phyloP scores from a whole-genome alignment of 2,113 vertebrate species.

The Toxotes jaculatrix region DNA sequence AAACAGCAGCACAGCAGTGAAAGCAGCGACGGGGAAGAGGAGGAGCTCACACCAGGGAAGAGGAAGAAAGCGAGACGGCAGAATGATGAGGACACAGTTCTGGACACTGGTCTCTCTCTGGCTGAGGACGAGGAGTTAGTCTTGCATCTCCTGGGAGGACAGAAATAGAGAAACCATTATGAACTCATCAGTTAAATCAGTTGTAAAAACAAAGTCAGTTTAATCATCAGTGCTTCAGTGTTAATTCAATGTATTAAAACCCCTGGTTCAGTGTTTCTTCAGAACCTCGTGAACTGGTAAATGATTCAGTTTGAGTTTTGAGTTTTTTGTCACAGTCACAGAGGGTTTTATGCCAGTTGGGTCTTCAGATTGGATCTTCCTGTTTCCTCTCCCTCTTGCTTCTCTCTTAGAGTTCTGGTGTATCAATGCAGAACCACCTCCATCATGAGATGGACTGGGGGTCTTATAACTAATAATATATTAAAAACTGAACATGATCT shows the following conservation, averaged over 20 bases:
- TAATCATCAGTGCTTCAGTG: too few species aligned
- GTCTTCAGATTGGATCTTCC: background rate
- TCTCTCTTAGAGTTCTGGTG: background rate
- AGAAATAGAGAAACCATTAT: conserved; percentile 34
- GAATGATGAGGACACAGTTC: conserved; percentile 3
- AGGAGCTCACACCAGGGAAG: conserved; percentile 1
- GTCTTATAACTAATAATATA: background rate
- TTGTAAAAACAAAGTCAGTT: background rate
- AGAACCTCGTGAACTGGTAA: too few species aligned
- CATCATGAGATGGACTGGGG: background rate
- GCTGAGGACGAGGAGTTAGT: conserved; percentile 79
- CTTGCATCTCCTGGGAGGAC: conserved; percentile 65
- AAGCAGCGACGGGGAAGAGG: conserved; percentile 44
- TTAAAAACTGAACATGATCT: background rate
- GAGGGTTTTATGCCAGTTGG: too few species aligned
- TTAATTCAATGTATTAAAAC: too few species aligned
- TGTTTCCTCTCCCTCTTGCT: background rate
- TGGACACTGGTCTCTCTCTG: conserved; percentile 77
- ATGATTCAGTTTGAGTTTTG: too few species aligned
- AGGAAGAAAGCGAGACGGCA: conserved; percentile 41
- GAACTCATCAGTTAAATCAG: background rate
- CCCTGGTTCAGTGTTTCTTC: too few species aligned
- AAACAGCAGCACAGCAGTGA: conserved; percentile 57
- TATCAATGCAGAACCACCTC: background rate
- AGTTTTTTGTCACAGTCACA: too few species aligned